Percentiles rank a stretch among this genome's conserved stretches.
These are phyloP conservation scores for Notamacropus eugenii DNA, from an alignment of 2,797 vertebrate genomes.

Conservation along the genomic window DNA sequence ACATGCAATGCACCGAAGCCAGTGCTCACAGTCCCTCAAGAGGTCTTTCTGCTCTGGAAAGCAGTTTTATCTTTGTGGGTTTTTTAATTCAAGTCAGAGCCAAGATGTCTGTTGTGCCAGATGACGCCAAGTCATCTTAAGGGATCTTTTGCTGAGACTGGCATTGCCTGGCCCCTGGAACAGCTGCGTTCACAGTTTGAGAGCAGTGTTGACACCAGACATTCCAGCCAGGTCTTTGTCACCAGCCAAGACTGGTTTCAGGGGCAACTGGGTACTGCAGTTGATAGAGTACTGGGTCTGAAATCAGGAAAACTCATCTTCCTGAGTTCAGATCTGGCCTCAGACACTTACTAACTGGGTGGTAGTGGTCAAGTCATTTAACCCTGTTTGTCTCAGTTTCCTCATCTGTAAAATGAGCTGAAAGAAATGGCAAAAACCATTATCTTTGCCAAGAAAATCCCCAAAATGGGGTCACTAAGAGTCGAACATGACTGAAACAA, in stretches of 20 bases:
- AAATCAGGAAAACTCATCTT: background rate
- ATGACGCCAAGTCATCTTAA: constrained; percentile 1
- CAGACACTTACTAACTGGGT: background rate
- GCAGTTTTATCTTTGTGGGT: constrained; percentile 22
- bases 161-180: background rate
- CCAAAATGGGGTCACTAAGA: background rate
- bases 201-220: background rate
- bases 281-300: background rate
- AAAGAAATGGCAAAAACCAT: background rate
- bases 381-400: background rate
- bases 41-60: constrained; percentile 40
- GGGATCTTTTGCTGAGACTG: constrained; percentile 2
- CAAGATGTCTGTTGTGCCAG: constrained; percentile 8
- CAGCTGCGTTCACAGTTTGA: background rate
- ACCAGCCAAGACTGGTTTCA: background rate
- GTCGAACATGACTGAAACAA: background rate
- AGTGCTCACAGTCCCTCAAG: background rate
- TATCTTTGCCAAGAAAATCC: background rate
- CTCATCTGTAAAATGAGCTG: background rate
- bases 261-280: background rate
- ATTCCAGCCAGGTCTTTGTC: background rate
- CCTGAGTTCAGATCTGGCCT: background rate
- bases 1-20: constrained; percentile 24
- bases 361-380: background rate
- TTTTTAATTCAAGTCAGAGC: constrained; percentile 16